Evolutionary conservation across 2,888 invertebrate species (phyloP).

Genomic region (Lypha dubia): DNA sequence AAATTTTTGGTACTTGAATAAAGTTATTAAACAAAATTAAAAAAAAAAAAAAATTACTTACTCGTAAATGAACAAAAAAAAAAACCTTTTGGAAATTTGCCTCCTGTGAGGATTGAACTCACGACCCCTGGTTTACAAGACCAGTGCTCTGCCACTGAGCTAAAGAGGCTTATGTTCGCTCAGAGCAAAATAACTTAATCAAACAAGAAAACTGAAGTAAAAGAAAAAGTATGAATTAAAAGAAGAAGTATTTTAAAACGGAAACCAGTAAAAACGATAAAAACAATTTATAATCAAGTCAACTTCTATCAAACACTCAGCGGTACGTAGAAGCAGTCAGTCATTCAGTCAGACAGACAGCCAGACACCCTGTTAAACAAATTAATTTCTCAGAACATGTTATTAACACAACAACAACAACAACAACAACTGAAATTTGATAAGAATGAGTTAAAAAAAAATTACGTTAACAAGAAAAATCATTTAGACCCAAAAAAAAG

Average conservation of each 20-base stretch:
- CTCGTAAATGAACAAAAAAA: slow-evolving; percentile 17
- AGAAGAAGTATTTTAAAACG: not conserved
- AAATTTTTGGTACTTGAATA: not conserved
- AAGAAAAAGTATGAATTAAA: not conserved
- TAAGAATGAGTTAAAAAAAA: slow-evolving; percentile 43
- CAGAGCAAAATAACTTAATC: not conserved
- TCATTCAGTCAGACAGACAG: slow-evolving; percentile 2
- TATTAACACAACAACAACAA: not conserved
- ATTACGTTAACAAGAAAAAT: slow-evolving; percentile 44
- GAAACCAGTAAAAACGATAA: not conserved
- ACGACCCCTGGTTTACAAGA: slow-evolving; percentile 76
- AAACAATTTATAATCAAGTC: not conserved
- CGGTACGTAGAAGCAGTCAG: not conserved
- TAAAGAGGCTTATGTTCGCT: slow-evolving; percentile 69
- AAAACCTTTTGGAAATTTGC: slow-evolving; percentile 61
- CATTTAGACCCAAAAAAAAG: slow-evolving; percentile 39
- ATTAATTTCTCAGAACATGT: slow-evolving; percentile 17
- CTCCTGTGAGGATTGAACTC: slow-evolving; percentile 76
- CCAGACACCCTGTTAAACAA: slow-evolving; percentile 3
- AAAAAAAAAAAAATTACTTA: not conserved
- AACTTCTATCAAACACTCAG: not conserved
- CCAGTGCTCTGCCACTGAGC: slow-evolving; percentile 76
- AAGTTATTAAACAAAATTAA: not conserved
- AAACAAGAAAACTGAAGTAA: not conserved
- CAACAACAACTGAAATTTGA: slow-evolving; percentile 35